Evolutionary conservation across 1,140 invertebrate species (phyloP).

Genomic region (Temnothorax curvispinosus): DNA sequence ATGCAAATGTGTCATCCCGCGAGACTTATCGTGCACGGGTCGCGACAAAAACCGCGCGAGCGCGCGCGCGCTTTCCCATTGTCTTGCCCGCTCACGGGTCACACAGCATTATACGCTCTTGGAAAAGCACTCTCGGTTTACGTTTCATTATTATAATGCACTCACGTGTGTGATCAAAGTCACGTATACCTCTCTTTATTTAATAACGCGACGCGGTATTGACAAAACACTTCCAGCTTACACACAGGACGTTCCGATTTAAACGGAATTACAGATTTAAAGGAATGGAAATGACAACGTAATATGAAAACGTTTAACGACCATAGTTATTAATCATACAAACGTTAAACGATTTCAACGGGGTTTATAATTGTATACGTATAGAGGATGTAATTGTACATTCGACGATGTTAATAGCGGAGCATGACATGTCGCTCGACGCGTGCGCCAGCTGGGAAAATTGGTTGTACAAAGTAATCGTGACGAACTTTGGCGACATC

Average conservation of each 20-base stretch:
- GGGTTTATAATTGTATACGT: background rate
- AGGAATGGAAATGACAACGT: constrained; percentile 13
- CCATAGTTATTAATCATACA: constrained; percentile 8
- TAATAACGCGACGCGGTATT: background rate
- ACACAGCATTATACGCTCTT: too few relatives aligned
- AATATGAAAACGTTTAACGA: constrained; percentile 1
- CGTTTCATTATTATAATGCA: constrained; percentile 44
- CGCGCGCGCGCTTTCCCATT: background rate
- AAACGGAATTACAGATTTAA: constrained; percentile 31
- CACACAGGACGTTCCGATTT: background rate
- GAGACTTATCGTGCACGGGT: constrained; percentile 21
- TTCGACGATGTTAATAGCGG: constrained; percentile 15
- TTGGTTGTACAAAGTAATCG: background rate
- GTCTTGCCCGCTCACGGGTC: background rate
- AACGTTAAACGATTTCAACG: background rate
- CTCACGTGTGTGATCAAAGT: constrained; percentile 20
- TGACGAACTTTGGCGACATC: constrained; percentile 25
- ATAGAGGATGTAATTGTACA: background rate
- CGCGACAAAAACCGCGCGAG: background rate
- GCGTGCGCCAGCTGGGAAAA: background rate
- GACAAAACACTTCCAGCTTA: background rate
- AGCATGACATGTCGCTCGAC: background rate
- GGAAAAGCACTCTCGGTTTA: background rate
- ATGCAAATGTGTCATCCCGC: constrained; percentile 43
- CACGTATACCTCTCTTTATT: constrained; percentile 7